phyloP scores from a whole-genome alignment of 2,113 vertebrate species.

The Thunnus maccoyii region DNA sequence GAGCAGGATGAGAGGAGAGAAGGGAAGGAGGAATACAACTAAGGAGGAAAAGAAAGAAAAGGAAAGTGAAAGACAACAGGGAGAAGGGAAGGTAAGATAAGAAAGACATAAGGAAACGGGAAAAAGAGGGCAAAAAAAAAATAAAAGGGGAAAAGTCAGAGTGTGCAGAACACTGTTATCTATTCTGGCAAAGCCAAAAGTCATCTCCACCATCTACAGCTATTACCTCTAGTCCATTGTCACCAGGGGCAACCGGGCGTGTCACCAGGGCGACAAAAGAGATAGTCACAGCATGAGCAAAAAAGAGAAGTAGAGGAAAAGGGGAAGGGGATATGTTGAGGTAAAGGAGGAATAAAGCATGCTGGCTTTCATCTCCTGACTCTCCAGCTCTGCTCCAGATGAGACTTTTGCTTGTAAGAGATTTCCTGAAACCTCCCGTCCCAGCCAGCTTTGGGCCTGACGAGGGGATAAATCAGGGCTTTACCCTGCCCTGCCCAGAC shows the following conservation, averaged over 20 bases:
- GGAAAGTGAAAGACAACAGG: not conserved
- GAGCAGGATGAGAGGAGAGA: not conserved
- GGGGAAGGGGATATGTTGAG: not conserved
- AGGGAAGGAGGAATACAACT: not conserved
- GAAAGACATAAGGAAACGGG: not conserved
- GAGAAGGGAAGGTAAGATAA: not conserved
- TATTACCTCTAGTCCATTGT: constrained; percentile 49
- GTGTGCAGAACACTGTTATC: constrained; percentile 45
- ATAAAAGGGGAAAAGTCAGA: not conserved
- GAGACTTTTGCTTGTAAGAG: constrained; percentile 35
- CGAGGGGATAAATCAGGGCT: constrained; percentile 67
- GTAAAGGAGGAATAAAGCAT: constrained; percentile 28
- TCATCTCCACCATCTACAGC: constrained; percentile 67
- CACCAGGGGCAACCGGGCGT: constrained; percentile 42
- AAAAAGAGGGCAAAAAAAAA: not conserved
- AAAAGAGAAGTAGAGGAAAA: constrained; percentile 1
- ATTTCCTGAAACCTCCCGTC: constrained; percentile 48
- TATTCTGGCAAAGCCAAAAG: constrained; percentile 62
- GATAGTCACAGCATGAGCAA: constrained; percentile 24
- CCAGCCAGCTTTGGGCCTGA: constrained; percentile 36
- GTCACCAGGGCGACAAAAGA: constrained; percentile 42
- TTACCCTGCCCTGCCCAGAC: constrained; percentile 39
- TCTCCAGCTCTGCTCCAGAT: constrained; percentile 33
- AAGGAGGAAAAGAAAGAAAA: not conserved
- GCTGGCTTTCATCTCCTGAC: constrained; percentile 49